Conservation (phyloP, 2,797 vertebrate genomes). For the Erethizon dorsatum region DNA sequence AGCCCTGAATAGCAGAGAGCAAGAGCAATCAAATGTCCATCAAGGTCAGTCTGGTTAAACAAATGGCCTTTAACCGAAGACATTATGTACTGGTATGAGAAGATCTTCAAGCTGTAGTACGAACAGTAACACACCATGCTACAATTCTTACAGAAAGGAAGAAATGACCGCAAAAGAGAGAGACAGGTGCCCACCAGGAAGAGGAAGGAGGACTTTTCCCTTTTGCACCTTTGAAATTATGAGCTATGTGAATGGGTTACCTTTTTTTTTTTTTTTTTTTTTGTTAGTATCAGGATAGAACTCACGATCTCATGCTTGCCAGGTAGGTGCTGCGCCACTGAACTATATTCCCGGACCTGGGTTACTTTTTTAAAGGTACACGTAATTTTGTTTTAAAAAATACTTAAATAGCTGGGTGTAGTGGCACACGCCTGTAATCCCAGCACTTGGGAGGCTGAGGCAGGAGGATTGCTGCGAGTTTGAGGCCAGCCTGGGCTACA, state of each 20-base stretch:
- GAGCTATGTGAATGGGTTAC: neutral
- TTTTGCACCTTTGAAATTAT: neutral
- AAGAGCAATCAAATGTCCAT: too few species aligned
- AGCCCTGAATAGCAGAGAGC: neutral
- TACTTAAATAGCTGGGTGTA: too few species aligned
- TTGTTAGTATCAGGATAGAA: too few species aligned
- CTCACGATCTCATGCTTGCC: too few species aligned
- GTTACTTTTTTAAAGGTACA: neutral
- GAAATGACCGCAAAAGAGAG: neutral
- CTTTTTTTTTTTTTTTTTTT: too few species aligned
- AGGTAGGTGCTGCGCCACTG: too few species aligned
- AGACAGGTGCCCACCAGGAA: neutral
- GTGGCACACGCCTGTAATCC: too few species aligned
- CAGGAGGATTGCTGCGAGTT: neutral
- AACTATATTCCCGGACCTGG: too few species aligned
- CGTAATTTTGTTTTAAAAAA: neutral
- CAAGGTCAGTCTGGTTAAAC: neutral
- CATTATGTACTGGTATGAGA: neutral
- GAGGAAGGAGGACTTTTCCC: neutral
- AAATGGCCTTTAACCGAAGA: neutral
- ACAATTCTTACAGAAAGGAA: neutral
- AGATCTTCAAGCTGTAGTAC: neutral
- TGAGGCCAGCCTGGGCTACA: too few species aligned
- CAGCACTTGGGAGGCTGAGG: neutral
- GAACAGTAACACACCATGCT: neutral